Conservation (phyloP, 92 coral and sea anemone species). For the Porites rus region DNA sequence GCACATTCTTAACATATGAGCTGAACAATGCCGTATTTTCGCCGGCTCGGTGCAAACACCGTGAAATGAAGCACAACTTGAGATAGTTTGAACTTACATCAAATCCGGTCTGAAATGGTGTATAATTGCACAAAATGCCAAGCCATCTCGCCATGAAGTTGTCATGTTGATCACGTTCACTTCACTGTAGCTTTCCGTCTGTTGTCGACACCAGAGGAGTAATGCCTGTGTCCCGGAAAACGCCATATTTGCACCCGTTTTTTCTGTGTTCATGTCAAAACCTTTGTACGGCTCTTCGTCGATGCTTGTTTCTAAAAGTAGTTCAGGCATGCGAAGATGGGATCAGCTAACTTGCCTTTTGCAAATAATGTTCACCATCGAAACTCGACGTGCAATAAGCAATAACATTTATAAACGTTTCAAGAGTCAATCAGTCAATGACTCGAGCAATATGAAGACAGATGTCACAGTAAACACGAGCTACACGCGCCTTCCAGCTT, state of each 20-base stretch:
- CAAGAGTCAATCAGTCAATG: neutral
- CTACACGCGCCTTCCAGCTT: slow-evolving; percentile 22
- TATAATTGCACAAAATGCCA: slow-evolving; percentile 89
- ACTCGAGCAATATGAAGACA: slow-evolving; percentile 3
- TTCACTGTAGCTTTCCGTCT: slow-evolving; percentile 81
- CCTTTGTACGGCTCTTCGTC: slow-evolving; percentile 14
- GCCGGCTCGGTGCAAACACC: slow-evolving; percentile 27
- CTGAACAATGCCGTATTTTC: slow-evolving; percentile 24
- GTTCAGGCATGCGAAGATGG: slow-evolving; percentile 41
- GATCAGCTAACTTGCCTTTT: neutral
- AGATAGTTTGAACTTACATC: slow-evolving; percentile 64
- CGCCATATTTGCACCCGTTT: slow-evolving; percentile 44
- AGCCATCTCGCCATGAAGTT: slow-evolving; percentile 92
- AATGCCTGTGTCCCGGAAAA: slow-evolving; percentile 74
- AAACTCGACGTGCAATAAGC: slow-evolving; percentile 9
- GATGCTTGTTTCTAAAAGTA: neutral
- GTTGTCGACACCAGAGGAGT: slow-evolving; percentile 92
- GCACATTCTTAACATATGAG: neutral
- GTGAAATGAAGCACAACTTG: slow-evolving; percentile 12
- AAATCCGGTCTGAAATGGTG: slow-evolving; percentile 90
- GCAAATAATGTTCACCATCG: neutral
- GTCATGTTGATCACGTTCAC: slow-evolving; percentile 82
- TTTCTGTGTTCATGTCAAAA: slow-evolving; percentile 24
- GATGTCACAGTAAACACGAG: slow-evolving; percentile 35
- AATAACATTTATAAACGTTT: slow-evolving; percentile 7